Evolutionary conservation across 2,797 vertebrate species (phyloP), one percentile per base, ranked within the genome.

Genomic region (Ceryle rudis): DNA sequence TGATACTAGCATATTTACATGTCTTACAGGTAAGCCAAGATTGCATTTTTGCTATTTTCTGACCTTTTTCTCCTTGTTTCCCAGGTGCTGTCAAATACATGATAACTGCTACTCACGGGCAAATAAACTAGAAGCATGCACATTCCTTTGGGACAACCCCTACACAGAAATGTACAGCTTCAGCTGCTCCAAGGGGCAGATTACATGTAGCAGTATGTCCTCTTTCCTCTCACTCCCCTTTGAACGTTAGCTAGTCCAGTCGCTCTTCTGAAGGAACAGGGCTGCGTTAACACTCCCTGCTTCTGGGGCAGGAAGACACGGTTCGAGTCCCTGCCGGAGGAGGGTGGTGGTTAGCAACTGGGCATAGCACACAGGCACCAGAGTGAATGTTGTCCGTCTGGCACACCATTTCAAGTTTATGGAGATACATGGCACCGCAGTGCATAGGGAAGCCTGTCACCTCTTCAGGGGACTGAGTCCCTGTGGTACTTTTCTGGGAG

Each of bases 11-110:
- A 0, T 49, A 26, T 55, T 58, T 78, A 26, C 0, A 1, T 52
- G 29, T 67, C 47, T 55, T 71, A 74, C 35, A 64, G 52, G 28
- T 58, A 70, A 83, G 28, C 35, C 21, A 28, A 66, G 7, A 57
- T 65, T 60, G 60, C 14, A 6, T 54, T 65, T 87, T n/a, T 46
- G 15, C 4, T n/a, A 2, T 31, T 87, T 93, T 89, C 29, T 70
- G 60, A 82, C 33, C 9, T 55, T 60, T 60, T 57, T 16, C 31
- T 79, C 64, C 41, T 31, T 77, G 14, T 52, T 94, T 83, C 62
- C 16, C 86, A 98, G 98, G 61, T 98, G 98, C 91, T 98, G 98
- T 60, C 92, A 98, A 81, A 26, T 1, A 14, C 98, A 98, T 0
- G 98, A 98, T 61, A 0, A 33, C 0, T 98, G 98, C 96, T 98